These are phyloP conservation scores for Cricetomys ansorgei DNA, from an alignment of 2,113 vertebrate genomes.

Conservation along the genomic window DNA sequence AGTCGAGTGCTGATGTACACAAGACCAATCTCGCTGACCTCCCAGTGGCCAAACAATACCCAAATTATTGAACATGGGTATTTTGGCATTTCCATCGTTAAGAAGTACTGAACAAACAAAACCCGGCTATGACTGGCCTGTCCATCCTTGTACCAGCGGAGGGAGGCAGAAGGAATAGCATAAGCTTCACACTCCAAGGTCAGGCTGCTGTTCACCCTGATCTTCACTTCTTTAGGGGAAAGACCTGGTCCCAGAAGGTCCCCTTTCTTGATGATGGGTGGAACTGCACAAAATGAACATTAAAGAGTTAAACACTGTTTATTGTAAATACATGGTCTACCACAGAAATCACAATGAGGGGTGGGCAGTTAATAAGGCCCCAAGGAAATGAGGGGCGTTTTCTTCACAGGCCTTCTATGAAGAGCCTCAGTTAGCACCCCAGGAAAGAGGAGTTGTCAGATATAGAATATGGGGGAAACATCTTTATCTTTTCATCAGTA, in stretches of 20 bases:
- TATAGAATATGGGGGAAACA: neutral
- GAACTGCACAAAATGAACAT: constrained; percentile 88
- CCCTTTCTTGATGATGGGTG: constrained; percentile 94
- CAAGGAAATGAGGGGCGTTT: neutral
- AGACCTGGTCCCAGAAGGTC: constrained; percentile 89
- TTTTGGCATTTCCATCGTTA: neutral
- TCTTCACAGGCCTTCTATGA: neutral
- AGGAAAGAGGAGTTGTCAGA: neutral
- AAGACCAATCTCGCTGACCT: neutral
- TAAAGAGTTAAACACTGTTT: neutral
- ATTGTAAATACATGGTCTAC: neutral
- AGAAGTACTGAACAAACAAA: constrained; percentile 54
- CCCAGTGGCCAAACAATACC: neutral
- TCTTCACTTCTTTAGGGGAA: constrained; percentile 95
- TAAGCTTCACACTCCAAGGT: constrained; percentile 94
- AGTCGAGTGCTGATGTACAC: neutral
- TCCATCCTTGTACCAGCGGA: constrained; percentile 98
- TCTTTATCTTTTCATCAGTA: neutral
- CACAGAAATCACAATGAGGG: neutral
- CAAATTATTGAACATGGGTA: neutral
- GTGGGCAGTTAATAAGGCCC: neutral
- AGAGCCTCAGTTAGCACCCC: neutral
- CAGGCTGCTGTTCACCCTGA: constrained; percentile 94
- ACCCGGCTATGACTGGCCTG: constrained; percentile 89
- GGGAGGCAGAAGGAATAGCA: constrained; percentile 91